A percentile compares a stretch with the other conserved stretches of the same genome.
Evolutionary conservation across 2,888 invertebrate species (phyloP).

Genomic region (Phymatocera aterrima): DNA sequence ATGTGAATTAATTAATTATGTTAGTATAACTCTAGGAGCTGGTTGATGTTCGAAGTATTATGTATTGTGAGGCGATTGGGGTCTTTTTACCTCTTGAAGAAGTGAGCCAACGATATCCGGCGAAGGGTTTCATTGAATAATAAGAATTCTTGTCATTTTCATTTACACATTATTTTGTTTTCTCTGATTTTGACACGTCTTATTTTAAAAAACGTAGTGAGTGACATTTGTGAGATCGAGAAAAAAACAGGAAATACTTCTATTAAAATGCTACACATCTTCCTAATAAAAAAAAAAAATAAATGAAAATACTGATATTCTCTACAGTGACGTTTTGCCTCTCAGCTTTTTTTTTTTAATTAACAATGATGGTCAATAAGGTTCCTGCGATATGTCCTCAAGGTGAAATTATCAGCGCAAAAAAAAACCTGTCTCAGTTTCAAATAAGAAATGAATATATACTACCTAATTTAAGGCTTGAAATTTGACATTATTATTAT

Average conservation of each 20-base stretch:
- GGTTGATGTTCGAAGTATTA: constrained; percentile 44
- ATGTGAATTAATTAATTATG: constrained; percentile 38
- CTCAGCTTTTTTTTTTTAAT: constrained; percentile 2
- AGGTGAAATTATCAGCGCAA: constrained; percentile 35
- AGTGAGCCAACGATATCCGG: not conserved
- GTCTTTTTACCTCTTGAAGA: not conserved
- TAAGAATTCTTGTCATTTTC: too few species aligned
- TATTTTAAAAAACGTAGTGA: not conserved
- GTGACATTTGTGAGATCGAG: not conserved
- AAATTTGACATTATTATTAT: not conserved
- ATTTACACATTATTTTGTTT: not conserved
- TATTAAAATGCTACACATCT: not conserved
- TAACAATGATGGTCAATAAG: constrained; percentile 27
- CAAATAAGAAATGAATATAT: constrained; percentile 6
- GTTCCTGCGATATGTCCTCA: constrained; percentile 36
- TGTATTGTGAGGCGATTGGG: not conserved
- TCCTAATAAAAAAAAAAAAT: not conserved
- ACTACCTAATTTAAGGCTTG: constrained; percentile 14
- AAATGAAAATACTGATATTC: not conserved
- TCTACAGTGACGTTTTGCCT: constrained; percentile 1
- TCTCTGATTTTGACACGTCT: constrained; percentile 2
- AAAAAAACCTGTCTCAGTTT: constrained; percentile 32
- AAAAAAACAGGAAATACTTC: not conserved
- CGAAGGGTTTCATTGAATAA: not conserved
- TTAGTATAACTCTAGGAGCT: constrained; percentile 32